Evolutionary conservation across 2,797 vertebrate genomes (phyloP), one percentile per base, ranked within the genome.

Genomic region (Myiotriccus ornatus): DNA sequence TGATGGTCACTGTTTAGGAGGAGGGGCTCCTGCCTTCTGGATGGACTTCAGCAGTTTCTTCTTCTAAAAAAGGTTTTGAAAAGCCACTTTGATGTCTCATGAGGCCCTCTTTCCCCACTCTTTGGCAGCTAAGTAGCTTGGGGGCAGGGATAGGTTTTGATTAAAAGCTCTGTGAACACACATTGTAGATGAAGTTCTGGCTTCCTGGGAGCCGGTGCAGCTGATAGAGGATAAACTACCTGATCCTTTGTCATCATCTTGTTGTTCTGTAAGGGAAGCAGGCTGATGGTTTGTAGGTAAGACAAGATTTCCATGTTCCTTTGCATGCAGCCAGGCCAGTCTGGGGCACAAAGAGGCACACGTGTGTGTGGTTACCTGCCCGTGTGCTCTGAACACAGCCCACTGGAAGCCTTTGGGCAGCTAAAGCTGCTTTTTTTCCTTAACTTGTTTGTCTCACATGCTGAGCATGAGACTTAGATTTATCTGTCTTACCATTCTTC

Each of bases 271-370:
- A 39, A 59, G 47, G 74, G 47, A 91, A 76, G 34, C 34, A 55
- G 57, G 30, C 63, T 71, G 69, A 52, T 47, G 57, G 52, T 81
- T 37, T 84, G 28, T 73, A 94, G 96, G 95, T 97, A 96, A 96
- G 94, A 27, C 12, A 78, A 60, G 63, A 71, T 78, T 75, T 14
- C 2, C 65, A 41, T 1, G 0, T 84, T 90, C 23, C 59, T 91
- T 79, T 75, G 67, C 41, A 24, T 50, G 53, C 56, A 43, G 14
- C 39, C 12, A 39, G 44, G 28, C 39, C 21, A 3, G 16, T 6
- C 16, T 19, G 50, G 47, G 52, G 8, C 6, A 8, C 0, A 4
- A 16, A 9, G 34, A 43, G 57, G 32, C 8, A 24, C 23, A 3
- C 1, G 0, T 55, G 34, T 44, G 17, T 20, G 2, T 41, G 8